phyloP scores from a whole-genome alignment of 2,888 invertebrate genomes.

The Phasia obesa region DNA sequence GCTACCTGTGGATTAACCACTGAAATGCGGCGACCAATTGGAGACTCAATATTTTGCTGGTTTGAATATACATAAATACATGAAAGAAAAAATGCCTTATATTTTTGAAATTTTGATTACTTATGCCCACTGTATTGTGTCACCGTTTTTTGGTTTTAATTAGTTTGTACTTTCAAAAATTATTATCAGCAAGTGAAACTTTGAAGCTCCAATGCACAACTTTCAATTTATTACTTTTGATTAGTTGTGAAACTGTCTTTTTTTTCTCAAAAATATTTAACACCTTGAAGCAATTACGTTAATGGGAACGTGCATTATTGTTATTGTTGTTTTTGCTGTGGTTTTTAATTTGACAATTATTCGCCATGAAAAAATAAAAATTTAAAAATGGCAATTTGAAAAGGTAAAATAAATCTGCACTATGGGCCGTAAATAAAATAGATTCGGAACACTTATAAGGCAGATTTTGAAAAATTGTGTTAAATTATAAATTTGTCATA shows the following conservation, averaged over 20 bases:
- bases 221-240: constrained; percentile 32
- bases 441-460: too few relatives aligned
- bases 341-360: constrained; percentile 51
- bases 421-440: too few relatives aligned
- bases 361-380: background rate
- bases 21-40: too few relatives aligned
- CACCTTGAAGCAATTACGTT: constrained; percentile 55
- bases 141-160: constrained; percentile 1
- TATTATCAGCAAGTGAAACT: constrained; percentile 10
- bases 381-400: background rate
- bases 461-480: too few relatives aligned
- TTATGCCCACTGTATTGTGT: constrained; percentile 14
- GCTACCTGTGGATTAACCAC: too few relatives aligned
- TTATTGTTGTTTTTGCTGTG: too few relatives aligned
- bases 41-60: too few relatives aligned
- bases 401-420: background rate
- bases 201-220: constrained; percentile 18
- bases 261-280: constrained; percentile 21
- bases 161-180: constrained; percentile 30
- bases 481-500: too few relatives aligned
- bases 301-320: constrained; percentile 42
- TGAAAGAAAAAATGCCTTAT: background rate
- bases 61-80: too few relatives aligned
- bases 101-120: background rate
- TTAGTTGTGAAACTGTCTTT: constrained; percentile 17